These are phyloP conservation scores for Myoxocephalus aenaeus DNA, from an alignment of 2,797 vertebrate species.

Conservation along the genomic window DNA sequence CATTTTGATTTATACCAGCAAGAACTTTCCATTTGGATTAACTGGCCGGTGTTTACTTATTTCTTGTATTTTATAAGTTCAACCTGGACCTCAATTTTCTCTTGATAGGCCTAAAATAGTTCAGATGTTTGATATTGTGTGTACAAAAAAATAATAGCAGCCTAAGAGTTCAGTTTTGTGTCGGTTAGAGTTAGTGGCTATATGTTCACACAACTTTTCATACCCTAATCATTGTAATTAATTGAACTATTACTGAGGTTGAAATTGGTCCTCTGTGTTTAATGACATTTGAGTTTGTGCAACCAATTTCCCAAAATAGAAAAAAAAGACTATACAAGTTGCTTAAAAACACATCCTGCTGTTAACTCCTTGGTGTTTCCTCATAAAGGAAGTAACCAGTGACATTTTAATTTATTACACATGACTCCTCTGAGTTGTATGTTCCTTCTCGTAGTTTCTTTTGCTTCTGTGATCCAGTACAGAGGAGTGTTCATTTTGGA, in stretches of 20 bases:
- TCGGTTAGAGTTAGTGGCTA: too few species aligned
- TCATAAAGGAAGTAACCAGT: not conserved
- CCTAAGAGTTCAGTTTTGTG: not conserved
- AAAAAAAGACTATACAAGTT: not conserved
- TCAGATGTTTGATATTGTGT: not conserved
- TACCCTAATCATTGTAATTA: not conserved
- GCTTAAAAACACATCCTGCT: not conserved
- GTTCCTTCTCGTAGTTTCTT: not conserved
- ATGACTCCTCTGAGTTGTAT: too few species aligned
- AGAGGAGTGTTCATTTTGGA: too few species aligned
- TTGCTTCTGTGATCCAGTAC: not conserved
- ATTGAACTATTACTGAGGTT: not conserved
- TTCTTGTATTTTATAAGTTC: not conserved
- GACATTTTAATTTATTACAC: not conserved
- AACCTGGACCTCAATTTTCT: not conserved
- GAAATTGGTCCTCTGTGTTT: not conserved
- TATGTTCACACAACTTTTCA: not conserved
- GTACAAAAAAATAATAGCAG: not conserved
- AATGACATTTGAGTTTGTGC: not conserved
- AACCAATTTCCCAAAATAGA: not conserved
- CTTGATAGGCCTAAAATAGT: too few species aligned
- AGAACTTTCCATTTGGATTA: not conserved
- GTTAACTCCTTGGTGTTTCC: not conserved
- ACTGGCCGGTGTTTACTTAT: not conserved
- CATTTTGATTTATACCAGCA: not conserved